Conservation (phyloP, 2,797 vertebrate species). For the Pseudocheirus occidentalis region DNA sequence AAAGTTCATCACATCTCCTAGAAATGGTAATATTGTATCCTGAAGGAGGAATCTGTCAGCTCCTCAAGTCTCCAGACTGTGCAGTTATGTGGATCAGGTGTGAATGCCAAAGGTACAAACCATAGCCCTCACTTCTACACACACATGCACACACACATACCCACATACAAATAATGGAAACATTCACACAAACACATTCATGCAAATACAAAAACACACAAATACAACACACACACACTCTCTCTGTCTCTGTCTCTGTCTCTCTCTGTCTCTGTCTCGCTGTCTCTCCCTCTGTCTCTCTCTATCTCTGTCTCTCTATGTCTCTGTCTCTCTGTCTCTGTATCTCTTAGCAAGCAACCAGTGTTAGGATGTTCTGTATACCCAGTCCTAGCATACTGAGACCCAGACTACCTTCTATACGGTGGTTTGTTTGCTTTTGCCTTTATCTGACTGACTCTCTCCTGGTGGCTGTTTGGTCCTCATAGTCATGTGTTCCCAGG, state of each 20-base stretch:
- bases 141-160: no score
- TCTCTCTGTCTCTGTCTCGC: no score
- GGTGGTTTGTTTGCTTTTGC: neutral
- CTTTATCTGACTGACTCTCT: neutral
- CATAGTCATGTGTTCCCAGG: neutral
- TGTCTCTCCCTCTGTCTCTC: no score
- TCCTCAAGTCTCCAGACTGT: neutral
- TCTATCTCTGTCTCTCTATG: no score
- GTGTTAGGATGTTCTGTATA: neutral
- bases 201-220: no score
- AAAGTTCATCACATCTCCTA: neutral
- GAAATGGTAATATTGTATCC: neutral
- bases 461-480: neutral
- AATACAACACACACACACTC: no score
- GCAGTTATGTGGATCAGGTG: neutral
- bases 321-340: no score
- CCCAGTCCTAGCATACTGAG: neutral
- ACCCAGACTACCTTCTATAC: neutral
- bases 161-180: no score
- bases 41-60: slow-evolving; percentile 6
- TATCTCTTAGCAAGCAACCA: neutral
- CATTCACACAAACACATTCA: no score
- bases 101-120: neutral
- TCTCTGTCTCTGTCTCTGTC: no score
- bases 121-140: no score